Conservation (phyloP, 2,888 invertebrate genomes). For the Leptinotarsa haldemani region DNA sequence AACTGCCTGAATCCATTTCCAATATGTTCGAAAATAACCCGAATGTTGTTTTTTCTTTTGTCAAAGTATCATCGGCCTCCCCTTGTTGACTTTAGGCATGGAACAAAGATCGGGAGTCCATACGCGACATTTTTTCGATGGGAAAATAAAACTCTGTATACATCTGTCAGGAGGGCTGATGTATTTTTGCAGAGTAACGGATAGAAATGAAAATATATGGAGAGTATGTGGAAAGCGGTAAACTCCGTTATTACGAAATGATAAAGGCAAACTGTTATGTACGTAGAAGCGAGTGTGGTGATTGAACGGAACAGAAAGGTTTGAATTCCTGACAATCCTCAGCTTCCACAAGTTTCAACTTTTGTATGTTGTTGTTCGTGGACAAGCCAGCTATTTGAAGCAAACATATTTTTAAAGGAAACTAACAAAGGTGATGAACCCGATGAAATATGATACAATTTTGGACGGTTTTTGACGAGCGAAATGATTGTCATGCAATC, state of each 20-base stretch:
- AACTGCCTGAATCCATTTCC: not conserved
- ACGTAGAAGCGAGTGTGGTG: not conserved
- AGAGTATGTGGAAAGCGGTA: constrained; percentile 14
- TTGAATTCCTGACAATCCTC: not conserved
- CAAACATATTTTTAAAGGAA: no score
- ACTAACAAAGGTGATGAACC: no score
- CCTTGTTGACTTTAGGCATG: constrained; percentile 16
- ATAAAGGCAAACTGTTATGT: not conserved
- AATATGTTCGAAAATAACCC: not conserved
- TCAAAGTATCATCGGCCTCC: not conserved
- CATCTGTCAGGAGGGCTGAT: constrained; percentile 25
- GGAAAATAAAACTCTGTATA: constrained; percentile 26
- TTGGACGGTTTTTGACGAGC: no score
- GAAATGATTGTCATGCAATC: no score
- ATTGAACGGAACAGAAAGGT: not conserved
- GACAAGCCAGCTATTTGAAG: no score
- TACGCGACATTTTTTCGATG: constrained; percentile 18
- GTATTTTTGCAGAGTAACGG: constrained; percentile 23
- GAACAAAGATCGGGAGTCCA: constrained; percentile 14
- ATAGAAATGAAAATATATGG: constrained; percentile 28
- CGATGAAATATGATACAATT: no score
- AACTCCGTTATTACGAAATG: constrained; percentile 13
- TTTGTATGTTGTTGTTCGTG: no score
- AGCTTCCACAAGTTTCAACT: no score
- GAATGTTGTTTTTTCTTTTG: constrained; percentile 11